phyloP scores from a whole-genome alignment of 2,888 invertebrate species.

The Lithophane semibrunnea region DNA sequence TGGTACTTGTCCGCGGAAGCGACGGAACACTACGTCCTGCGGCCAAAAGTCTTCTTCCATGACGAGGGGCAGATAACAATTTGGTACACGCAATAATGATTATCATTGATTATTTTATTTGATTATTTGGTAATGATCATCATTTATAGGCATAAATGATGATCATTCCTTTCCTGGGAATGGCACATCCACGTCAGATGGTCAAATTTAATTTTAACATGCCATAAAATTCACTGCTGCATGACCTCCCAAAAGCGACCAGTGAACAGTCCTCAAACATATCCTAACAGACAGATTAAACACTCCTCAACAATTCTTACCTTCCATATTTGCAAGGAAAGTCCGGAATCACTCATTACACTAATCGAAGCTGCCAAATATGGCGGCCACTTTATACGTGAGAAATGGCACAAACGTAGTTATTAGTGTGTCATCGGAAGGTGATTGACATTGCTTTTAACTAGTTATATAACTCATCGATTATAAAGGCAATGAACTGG shows the following conservation, averaged over 20 bases:
- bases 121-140: no score
- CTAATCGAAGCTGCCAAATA: slow-evolving; percentile 31
- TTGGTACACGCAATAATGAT: no score
- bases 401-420: slow-evolving; percentile 37
- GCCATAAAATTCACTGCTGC: not conserved
- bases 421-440: slow-evolving; percentile 48
- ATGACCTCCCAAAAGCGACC: not conserved
- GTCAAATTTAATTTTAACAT: not conserved
- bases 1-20: no score
- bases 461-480: slow-evolving; percentile 27
- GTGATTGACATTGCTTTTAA: slow-evolving; percentile 37
- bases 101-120: no score
- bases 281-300: not conserved
- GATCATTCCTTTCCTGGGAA: no score
- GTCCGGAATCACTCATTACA: slow-evolving; percentile 15
- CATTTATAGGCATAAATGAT: no score
- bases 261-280: not conserved
- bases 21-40: no score
- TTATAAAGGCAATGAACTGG: no score
- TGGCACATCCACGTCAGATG: not conserved
- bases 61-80: no score
- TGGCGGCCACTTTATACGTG: slow-evolving; percentile 25
- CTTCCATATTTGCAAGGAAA: slow-evolving; percentile 1
- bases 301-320: not conserved
- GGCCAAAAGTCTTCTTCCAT: no score